Conservation (phyloP, 2,888 invertebrate genomes). For the Pyrrhia umbra region DNA sequence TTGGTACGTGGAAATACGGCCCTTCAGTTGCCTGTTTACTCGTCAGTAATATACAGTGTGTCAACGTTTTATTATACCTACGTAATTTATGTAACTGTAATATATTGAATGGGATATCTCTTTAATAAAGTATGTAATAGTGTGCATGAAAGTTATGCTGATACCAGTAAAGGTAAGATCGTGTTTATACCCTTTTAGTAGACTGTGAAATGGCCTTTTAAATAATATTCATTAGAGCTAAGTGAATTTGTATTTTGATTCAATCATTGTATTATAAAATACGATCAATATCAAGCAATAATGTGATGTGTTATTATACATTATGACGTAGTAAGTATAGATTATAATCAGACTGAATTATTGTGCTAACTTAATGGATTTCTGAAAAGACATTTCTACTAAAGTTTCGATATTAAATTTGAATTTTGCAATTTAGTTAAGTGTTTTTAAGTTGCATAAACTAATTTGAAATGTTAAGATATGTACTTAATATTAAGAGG, state of each 20-base stretch:
- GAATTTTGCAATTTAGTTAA: slow-evolving; percentile 6
- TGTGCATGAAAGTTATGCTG: slow-evolving; percentile 29
- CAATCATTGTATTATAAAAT: slow-evolving; percentile 17
- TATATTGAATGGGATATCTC: slow-evolving; percentile 26
- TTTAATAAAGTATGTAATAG: slow-evolving; percentile 27
- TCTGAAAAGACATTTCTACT: slow-evolving; percentile 49
- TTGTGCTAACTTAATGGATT: slow-evolving; percentile 30
- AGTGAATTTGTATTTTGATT: slow-evolving; percentile 20
- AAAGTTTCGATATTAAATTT: slow-evolving; percentile 11
- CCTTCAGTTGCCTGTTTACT: slow-evolving; percentile 43
- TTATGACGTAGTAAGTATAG: slow-evolving; percentile 4
- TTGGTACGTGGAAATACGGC: slow-evolving; percentile 38
- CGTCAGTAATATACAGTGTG: slow-evolving; percentile 41
- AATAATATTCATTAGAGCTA: slow-evolving; percentile 17
- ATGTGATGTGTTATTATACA: not conserved
- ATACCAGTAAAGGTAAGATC: slow-evolving; percentile 17
- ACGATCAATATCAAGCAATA: slow-evolving; percentile 20
- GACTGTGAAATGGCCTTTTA: slow-evolving; percentile 27
- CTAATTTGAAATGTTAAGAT: slow-evolving; percentile 20
- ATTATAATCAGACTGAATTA: slow-evolving; percentile 43
- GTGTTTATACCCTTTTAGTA: slow-evolving; percentile 33
- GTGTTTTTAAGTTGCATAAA: slow-evolving; percentile 19
- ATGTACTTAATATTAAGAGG: slow-evolving; percentile 7
- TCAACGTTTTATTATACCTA: slow-evolving; percentile 34
- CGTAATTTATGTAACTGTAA: slow-evolving; percentile 35